Conservation (phyloP, 2,797 vertebrate genomes). For the Clarias pachynema region DNA sequence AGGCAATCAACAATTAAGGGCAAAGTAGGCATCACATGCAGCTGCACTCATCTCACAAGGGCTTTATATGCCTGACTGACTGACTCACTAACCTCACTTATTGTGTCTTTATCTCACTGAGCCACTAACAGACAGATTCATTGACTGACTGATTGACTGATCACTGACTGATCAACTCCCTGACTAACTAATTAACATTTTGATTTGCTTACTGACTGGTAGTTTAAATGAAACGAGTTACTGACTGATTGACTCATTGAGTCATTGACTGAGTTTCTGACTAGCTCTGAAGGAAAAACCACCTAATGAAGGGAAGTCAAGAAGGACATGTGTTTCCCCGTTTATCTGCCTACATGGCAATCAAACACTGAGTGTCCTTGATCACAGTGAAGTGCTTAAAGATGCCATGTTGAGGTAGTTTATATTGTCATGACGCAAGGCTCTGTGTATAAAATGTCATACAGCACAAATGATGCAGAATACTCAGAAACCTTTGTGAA, state of each 20-base stretch:
- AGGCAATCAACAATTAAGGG: conserved; percentile 6
- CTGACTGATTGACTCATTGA: not conserved
- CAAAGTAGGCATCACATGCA: not conserved
- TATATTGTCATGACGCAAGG: not conserved
- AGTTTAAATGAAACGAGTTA: not conserved
- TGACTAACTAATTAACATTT: not conserved
- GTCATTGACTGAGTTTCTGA: not conserved
- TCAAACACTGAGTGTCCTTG: conserved; percentile 23
- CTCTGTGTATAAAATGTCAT: conserved; percentile 2
- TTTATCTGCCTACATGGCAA: not conserved
- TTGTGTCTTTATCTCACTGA: not conserved
- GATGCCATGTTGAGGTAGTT: not conserved
- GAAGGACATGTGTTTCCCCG: not conserved
- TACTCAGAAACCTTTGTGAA: not conserved
- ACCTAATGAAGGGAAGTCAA: conserved; percentile 4
- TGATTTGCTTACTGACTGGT: not conserved
- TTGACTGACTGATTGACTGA: not conserved
- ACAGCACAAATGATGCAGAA: not conserved
- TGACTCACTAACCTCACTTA: not conserved
- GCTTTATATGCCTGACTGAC: not conserved
- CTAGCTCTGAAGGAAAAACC: not conserved
- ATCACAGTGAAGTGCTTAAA: conserved; percentile 5
- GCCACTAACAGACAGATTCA: not conserved
- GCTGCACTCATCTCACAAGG: conserved; percentile 12
- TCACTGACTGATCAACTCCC: not conserved